Base-by-base conservation (phyloP, 2,888 invertebrate species). In the Leucophenga maculata region DNA sequence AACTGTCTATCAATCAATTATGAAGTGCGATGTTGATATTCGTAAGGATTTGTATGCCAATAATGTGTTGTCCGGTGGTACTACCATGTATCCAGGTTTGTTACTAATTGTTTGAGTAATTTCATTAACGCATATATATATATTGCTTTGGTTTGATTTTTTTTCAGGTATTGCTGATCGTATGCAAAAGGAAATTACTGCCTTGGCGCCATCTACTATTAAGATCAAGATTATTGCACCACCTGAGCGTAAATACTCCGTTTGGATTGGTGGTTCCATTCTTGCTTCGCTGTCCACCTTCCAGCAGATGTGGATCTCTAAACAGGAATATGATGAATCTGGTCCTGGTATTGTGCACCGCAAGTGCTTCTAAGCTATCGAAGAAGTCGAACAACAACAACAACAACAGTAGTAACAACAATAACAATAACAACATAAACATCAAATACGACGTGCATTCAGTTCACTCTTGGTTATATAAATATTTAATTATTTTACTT, bases 1-100 rank as follows among this genome's bases (percentile, higher is more conserved):
- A 90, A 96, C 95, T 89, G 94, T 95, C 87, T 97, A 95, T 93
- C 96, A 96, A 92, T 96, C 95, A 90, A 97, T 97, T 94, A 96
- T 96, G 96, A 96, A 96, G 93, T 97, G 96, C 92, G 96, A 96
- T 90, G 95, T 97, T 65, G 96, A 97, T 90, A 97, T 96, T 93
- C 93, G 95, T 90, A 95, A 95, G 92, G 95, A 95, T 91, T 90
- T 95, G 91, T 95, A 95, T 91, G 95, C 95, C 92, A 95, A 95
- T 93, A 95, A 94, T 82, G 96, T 96, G 87, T 91, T 96, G 88
- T 96, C 96, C 83, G 95, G 95, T 87, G 95, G 95, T 88, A 94
- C 94, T 90, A 94, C 94, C 90, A 94, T 94, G 94, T 94, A 94
- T 91, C 94, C 94, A 88, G 94, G 94, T 88, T 67, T 74, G 78